These are phyloP conservation scores for Dermolepida albohirtum DNA, from an alignment of 2,888 invertebrate species.

Conservation along the genomic window DNA sequence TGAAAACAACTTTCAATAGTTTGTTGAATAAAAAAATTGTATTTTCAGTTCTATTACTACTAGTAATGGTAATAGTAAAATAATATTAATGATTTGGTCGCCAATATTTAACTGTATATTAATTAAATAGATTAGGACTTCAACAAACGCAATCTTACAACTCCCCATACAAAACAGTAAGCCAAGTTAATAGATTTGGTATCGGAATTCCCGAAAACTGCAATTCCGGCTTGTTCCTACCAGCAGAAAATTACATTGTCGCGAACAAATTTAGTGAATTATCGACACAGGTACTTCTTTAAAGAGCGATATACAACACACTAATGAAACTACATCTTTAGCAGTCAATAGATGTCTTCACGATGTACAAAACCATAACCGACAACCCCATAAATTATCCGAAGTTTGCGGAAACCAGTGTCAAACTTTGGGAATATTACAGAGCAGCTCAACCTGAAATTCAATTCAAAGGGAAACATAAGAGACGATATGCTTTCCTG, in stretches of 20 bases:
- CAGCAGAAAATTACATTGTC: constrained; percentile 55
- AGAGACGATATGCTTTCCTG: constrained; percentile 65
- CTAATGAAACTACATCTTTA: not conserved
- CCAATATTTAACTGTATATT: too few species aligned
- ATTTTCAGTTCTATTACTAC: too few species aligned
- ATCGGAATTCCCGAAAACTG: constrained; percentile 66
- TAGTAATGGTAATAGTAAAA: too few species aligned
- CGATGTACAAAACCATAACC: constrained; percentile 40
- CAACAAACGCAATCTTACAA: constrained; percentile 11
- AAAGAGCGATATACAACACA: not conserved
- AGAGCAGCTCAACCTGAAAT: constrained; percentile 46
- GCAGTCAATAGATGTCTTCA: constrained; percentile 48
- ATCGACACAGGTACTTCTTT: constrained; percentile 43
- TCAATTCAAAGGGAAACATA: constrained; percentile 54
- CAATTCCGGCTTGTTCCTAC: constrained; percentile 63
- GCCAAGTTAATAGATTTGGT: constrained; percentile 65
- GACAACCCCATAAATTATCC: constrained; percentile 40
- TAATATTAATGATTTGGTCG: too few species aligned
- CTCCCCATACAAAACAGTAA: constrained; percentile 81
- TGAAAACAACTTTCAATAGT: too few species aligned
- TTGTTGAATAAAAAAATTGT: too few species aligned
- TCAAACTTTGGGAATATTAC: constrained; percentile 59
- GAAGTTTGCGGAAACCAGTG: constrained; percentile 56
- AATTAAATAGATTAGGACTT: constrained; percentile 29
- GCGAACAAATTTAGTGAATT: constrained; percentile 43